A percentile compares a stretch with the other conserved stretches of the same genome.
These are phyloP conservation scores for Alosa alosa DNA, from an alignment of 2,113 vertebrate genomes.

Conservation along the genomic window DNA sequence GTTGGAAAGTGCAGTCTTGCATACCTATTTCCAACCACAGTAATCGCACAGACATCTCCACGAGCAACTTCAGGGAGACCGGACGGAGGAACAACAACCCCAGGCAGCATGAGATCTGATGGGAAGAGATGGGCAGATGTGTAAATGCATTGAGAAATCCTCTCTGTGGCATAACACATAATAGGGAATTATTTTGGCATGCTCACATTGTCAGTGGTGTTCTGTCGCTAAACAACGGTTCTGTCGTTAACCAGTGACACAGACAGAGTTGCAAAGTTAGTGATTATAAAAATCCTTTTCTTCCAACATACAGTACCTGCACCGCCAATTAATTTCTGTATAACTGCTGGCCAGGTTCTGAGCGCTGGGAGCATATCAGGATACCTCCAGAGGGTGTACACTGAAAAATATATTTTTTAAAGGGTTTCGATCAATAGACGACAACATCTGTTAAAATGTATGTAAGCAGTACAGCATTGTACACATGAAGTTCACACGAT, in stretches of 20 bases:
- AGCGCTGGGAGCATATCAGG: constrained; percentile 83
- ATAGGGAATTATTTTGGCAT: not conserved
- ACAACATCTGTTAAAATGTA: not conserved
- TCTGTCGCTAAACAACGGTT: too few species aligned
- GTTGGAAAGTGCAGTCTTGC: not conserved
- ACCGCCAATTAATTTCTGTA: constrained; percentile 87
- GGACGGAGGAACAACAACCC: constrained; percentile 79
- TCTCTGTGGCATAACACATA: not conserved
- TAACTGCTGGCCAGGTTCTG: constrained; percentile 86
- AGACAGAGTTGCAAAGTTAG: too few species aligned
- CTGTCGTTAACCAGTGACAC: too few species aligned
- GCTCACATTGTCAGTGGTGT: not conserved
- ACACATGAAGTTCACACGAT: too few species aligned
- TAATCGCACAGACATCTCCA: constrained; percentile 82
- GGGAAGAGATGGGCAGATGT: constrained; percentile 31
- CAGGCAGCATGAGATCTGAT: constrained; percentile 95
- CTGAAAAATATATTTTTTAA: constrained; percentile 66
- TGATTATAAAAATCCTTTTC: not conserved
- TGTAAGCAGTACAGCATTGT: too few species aligned
- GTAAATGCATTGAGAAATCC: not conserved
- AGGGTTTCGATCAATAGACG: not conserved
- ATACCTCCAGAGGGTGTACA: constrained; percentile 85
- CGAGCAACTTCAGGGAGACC: constrained; percentile 82
- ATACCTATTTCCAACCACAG: constrained; percentile 84
- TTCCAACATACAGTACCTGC: constrained; percentile 77